Evolutionary conservation across 2,888 invertebrate genomes (phyloP).

Genomic region (Carpatolechia fugitivella): DNA sequence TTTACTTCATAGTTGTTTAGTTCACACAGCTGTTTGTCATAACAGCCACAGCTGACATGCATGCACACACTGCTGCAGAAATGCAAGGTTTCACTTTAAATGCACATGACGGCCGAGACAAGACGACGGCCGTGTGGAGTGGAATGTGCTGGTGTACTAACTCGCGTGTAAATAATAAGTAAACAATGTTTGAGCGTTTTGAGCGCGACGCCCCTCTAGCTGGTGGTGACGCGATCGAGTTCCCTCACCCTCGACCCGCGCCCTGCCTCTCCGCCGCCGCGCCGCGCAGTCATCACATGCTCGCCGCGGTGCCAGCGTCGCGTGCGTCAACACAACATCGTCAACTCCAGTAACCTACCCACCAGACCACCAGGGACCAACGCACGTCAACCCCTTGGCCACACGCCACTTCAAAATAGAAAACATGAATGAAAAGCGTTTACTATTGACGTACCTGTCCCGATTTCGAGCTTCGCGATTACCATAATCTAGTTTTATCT

Average conservation of each 20-base stretch:
- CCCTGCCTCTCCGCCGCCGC: slow-evolving; percentile 42
- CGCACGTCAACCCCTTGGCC: slow-evolving; percentile 51
- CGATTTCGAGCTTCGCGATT: slow-evolving; percentile 62
- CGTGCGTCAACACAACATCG: slow-evolving; percentile 51
- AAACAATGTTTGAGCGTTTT: slow-evolving; percentile 56
- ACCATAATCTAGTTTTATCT: slow-evolving; percentile 74
- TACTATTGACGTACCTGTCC: slow-evolving; percentile 68
- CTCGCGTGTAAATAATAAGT: slow-evolving; percentile 64
- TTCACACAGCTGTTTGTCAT: slow-evolving; percentile 18
- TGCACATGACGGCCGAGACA: slow-evolving; percentile 52
- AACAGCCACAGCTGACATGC: slow-evolving; percentile 50
- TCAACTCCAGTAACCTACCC: slow-evolving; percentile 29
- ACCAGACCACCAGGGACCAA: slow-evolving; percentile 32
- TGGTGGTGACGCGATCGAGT: slow-evolving; percentile 52
- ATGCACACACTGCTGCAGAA: slow-evolving; percentile 50
- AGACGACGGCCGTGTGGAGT: slow-evolving; percentile 48
- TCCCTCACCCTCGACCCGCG: slow-evolving; percentile 46
- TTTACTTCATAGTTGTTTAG: slow-evolving; percentile 71
- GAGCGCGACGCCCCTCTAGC: slow-evolving; percentile 54
- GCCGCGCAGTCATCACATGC: slow-evolving; percentile 52
- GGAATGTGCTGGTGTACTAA: slow-evolving; percentile 75
- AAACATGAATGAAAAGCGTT: slow-evolving; percentile 57
- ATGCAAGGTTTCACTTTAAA: slow-evolving; percentile 65
- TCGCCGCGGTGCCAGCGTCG: slow-evolving; percentile 45
- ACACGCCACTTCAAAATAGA: slow-evolving; percentile 54